Evolutionary conservation across 2,797 vertebrate species (phyloP).

Genomic region (Sus cebifrons): DNA sequence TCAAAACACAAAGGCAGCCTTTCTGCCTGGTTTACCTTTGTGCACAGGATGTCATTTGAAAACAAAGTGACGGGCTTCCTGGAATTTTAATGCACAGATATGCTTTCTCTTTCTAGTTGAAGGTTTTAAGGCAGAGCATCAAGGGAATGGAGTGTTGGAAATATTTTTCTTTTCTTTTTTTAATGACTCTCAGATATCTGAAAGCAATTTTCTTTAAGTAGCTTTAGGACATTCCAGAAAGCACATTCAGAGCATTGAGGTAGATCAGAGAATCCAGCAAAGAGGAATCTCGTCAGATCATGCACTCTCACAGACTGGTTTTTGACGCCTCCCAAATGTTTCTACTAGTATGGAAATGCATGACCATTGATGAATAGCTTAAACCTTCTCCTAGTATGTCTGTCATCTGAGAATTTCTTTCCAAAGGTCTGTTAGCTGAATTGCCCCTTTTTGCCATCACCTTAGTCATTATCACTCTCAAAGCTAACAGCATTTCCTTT

Average conservation of each 20-base stretch:
- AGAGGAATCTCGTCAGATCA: not conserved
- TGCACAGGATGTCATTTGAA: slow-evolving; percentile 69
- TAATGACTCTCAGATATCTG: slow-evolving; percentile 48
- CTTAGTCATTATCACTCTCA: not conserved
- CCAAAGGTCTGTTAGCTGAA: not conserved
- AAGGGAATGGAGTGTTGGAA: slow-evolving; percentile 54
- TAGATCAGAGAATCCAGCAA: slow-evolving; percentile 52
- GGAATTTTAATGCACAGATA: slow-evolving; percentile 48
- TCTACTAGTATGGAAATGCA: not conserved
- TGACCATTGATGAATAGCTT: not conserved
- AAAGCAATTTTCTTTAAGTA: slow-evolving; percentile 62
- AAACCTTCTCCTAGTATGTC: not conserved
- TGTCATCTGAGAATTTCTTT: not conserved
- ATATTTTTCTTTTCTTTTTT: slow-evolving; percentile 8
- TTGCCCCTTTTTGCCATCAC: not conserved
- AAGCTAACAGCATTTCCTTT: not conserved
- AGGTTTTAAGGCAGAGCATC: slow-evolving; percentile 3
- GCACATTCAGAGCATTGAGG: not conserved
- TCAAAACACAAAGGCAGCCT: slow-evolving; percentile 47
- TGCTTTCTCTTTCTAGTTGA: slow-evolving; percentile 62
- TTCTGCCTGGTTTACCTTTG: slow-evolving; percentile 71
- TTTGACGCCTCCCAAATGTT: not conserved
- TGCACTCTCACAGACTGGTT: not conserved
- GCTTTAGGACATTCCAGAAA: slow-evolving; percentile 52
- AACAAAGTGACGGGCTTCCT: slow-evolving; percentile 41